Conservation (phyloP, 2,797 vertebrate species). For the Myotis findleyi region DNA sequence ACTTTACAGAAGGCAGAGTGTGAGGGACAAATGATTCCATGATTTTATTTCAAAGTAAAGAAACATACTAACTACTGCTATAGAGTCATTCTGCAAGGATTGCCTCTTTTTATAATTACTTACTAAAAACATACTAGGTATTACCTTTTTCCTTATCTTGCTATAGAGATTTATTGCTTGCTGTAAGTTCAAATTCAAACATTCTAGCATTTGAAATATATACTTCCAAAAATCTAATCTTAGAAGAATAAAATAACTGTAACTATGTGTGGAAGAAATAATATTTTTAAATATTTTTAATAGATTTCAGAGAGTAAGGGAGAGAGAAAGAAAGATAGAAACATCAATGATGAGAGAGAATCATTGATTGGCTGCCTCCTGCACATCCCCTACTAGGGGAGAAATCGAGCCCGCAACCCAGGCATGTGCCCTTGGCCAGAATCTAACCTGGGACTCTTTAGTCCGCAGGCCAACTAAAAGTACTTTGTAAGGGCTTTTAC, state of each 20-base stretch:
- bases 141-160: background rate
- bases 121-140: background rate
- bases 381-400: no score
- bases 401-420: no score
- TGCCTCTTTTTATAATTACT: background rate
- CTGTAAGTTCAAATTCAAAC: slow-evolving; percentile 37
- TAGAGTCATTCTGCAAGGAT: background rate
- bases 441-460: no score
- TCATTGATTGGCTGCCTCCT: no score
- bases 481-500: no score
- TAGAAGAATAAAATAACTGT: slow-evolving; percentile 9
- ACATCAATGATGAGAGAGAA: no score
- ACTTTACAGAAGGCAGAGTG: background rate
- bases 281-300: background rate
- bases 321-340: no score
- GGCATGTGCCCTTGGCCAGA: no score
- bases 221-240: background rate
- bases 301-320: no score
- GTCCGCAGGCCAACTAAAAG: no score
- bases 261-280: background rate
- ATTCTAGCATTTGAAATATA: slow-evolving; percentile 27
- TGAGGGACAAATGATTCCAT: background rate
- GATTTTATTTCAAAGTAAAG: background rate
- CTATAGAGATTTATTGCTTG: background rate
- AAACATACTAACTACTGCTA: background rate